Evolutionary conservation across 2,888 invertebrate species (phyloP), one percentile per base, ranked within the genome.

Genomic region (Eugnorisma glareosa): DNA sequence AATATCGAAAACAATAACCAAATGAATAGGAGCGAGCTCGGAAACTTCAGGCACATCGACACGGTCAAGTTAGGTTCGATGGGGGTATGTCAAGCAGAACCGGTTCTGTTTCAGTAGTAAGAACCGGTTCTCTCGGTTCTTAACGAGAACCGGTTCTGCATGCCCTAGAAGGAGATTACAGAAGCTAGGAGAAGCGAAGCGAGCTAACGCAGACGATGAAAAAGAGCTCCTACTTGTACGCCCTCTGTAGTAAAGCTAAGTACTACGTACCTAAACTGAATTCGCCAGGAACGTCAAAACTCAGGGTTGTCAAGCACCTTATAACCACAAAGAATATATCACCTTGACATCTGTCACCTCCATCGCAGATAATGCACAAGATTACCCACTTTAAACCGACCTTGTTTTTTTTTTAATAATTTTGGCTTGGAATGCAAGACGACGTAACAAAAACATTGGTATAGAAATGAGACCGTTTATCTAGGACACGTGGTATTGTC

Each of bases 331-430:
- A 61, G 48, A 54, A 61, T 10, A 10, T 37, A 24, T 28, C 8
- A 57, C 79, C 81, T 83, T 79, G 81, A 79, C 67, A 73, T 70
- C n/a, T 7, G 43, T 54, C 24, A 61, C 73, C 59, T 72, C 45
- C 24, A 48, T 57, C 43, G 35, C 48, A 15, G 24, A n/a, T n/a
- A n/a, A n/a, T n/a, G n/a, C n/a, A n/a, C n/a, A n/a, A n/a, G n/a
- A 21, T 73, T 69, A 82, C 78, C 43, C 48, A 79, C 31, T 51
- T 78, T 51, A 57, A 61, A 40, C 11, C 51, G 37, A 51, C 74
- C 79, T 82, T 43, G 79, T 63, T 67, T 51, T 72, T 83, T 79
- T 77, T 67, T 67, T 68, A 21, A 15, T 57, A 28, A 48, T 59
- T 75, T 79, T 68, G 43, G 21, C 11, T 48, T 77, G 51, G 28